Base-by-base conservation (phyloP, 2,113 vertebrate genomes). In the Lycaon pictus region DNA sequence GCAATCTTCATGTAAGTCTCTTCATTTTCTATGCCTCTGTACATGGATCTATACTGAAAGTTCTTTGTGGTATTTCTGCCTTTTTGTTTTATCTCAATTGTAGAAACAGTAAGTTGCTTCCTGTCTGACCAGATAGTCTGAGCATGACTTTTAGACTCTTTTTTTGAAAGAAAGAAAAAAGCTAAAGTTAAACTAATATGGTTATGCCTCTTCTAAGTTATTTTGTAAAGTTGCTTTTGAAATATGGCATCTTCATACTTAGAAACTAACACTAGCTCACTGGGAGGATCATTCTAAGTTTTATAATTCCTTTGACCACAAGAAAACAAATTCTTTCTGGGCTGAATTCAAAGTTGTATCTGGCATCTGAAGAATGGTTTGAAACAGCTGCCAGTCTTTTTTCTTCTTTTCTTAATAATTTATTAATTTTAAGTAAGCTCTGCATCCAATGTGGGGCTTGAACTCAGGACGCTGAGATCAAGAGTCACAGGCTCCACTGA, bases 151-250 rank as follows among this genome's bases (percentile, higher is more conserved):
- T 65, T 55, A 37, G 80, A 60, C 43, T 60, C 79, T 97, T 76
- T 86, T 85, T 51, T 85, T 53, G 13, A 93, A 63, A 85, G 67
- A 89, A 55, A 67, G 79, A 63, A 80, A 76, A 67, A 27, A 67
- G 56, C 81, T 53, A 58, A 72, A 55, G 65, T 76, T 72, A 74
- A 88, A 67, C 32, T 62, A 56, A 55, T 58, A 11, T 23, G 53
- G 20, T 87, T 71, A 56, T 90, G 20, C 3, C 20, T 95, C 19
- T 62, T 67, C 53, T 67, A 95, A 81, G 76, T 60, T 55, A 62
- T 58, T 88, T 92, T 92, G 62, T 79, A 32, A 87, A 82, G 55
- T 74, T 74, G 37, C 32, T 9, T 67, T 90, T 88, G 87, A 81
- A 87, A 55, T 60, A 77, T 58, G 15, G 29, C 65, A 25, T 81